These are phyloP conservation scores for Gallirallus australis DNA, from an alignment of 2,797 vertebrate genomes.

Conservation along the genomic window DNA sequence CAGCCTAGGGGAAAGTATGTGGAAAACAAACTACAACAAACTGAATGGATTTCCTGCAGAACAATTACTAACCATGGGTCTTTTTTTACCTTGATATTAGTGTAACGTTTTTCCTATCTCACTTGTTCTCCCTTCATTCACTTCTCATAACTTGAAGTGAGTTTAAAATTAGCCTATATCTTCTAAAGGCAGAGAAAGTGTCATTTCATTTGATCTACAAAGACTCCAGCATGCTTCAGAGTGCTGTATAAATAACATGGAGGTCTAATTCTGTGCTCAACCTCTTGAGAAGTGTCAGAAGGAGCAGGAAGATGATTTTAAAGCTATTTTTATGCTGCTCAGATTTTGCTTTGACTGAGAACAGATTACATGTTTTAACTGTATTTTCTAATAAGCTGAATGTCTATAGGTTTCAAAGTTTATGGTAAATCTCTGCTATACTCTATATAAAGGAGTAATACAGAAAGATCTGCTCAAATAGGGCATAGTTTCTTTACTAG, in stretches of 20 bases:
- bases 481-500: neutral
- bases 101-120: neutral
- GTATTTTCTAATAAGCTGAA: neutral
- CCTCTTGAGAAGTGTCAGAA: conserved; percentile 13
- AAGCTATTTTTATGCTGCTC: conserved; percentile 41
- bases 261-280: conserved; percentile 37
- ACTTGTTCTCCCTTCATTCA: neutral
- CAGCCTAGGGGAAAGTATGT: neutral
- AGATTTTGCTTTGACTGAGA: conserved; percentile 18
- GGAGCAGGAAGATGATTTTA: conserved; percentile 1
- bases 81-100: neutral
- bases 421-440: neutral
- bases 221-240: conserved; percentile 4
- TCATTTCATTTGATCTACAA: conserved; percentile 38
- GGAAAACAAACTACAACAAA: neutral
- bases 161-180: conserved; percentile 21
- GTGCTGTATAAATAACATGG: conserved; percentile 18
- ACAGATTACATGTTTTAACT: neutral
- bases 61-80: neutral
- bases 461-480: neutral
- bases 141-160: neutral
- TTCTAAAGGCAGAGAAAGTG: neutral
- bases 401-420: neutral
- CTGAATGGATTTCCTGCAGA: neutral
- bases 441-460: neutral